Evolutionary conservation across 2,888 invertebrate genomes (phyloP).

Genomic region (Lobophora halterata): DNA sequence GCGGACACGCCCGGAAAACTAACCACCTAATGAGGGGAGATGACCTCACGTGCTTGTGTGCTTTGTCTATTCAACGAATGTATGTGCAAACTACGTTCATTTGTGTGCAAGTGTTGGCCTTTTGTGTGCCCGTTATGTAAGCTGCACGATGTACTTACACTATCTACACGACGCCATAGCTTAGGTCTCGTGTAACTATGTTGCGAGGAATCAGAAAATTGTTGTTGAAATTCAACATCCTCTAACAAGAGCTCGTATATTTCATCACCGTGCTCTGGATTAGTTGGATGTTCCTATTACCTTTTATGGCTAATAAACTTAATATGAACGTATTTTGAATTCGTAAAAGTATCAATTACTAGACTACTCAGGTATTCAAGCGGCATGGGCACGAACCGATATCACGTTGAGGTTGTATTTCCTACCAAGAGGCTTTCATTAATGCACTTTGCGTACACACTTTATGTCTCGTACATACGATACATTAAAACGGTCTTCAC

Average conservation of each 20-base stretch:
- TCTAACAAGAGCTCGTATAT: conserved; percentile 35
- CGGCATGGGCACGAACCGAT: conserved; percentile 18
- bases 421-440: conserved; percentile 20
- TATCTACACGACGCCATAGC: conserved; percentile 42
- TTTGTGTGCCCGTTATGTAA: conserved; percentile 68
- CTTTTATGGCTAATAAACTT: conserved; percentile 16
- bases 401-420: conserved; percentile 24
- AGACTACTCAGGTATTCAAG: conserved; percentile 23
- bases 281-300: conserved; percentile 31
- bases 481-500: conserved; percentile 23
- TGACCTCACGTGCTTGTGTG: conserved; percentile 78
- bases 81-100: conserved; percentile 68
- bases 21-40: conserved; percentile 81
- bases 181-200: conserved; percentile 28
- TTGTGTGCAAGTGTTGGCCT: conserved; percentile 66
- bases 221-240: conserved; percentile 32
- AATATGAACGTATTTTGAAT: conserved; percentile 13
- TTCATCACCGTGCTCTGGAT: conserved; percentile 30
- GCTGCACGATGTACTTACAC: conserved; percentile 44
- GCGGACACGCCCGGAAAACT: conserved; percentile 81
- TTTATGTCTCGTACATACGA: conserved; percentile 20
- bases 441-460: conserved; percentile 21
- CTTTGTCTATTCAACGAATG: conserved; percentile 64
- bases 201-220: conserved; percentile 33
- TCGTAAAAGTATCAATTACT: conserved; percentile 21